A percentile compares a stretch with the other conserved stretches of the same genome.
Conservation (phyloP, 2,797 vertebrate genomes). For the Molossus molossus region DNA sequence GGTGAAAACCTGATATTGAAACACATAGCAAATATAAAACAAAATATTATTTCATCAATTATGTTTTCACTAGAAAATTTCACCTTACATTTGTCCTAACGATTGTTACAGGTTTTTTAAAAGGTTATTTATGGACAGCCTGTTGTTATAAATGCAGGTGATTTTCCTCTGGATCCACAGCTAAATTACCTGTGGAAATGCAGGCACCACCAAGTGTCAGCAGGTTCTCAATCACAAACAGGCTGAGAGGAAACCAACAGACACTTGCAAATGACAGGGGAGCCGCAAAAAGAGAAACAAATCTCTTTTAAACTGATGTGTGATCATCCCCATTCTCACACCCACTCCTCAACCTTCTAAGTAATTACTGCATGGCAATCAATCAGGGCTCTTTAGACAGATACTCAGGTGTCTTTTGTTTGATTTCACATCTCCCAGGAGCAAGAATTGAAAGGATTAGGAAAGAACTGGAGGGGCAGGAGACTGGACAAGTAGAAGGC, state of each 20-base stretch:
- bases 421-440: background rate
- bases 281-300: slow-evolving; percentile 69
- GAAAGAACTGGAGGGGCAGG: background rate
- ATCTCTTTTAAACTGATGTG: slow-evolving; percentile 66
- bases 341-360: slow-evolving; percentile 24
- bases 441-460: background rate
- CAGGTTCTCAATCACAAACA: slow-evolving; percentile 74
- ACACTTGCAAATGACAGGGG: slow-evolving; percentile 51
- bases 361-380: slow-evolving; percentile 66
- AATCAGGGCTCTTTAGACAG: background rate
- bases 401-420: background rate
- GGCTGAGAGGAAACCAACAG: slow-evolving; percentile 29
- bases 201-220: slow-evolving; percentile 19
- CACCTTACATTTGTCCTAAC: background rate
- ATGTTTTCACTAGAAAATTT: slow-evolving; percentile 52
- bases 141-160: background rate
- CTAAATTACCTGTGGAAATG: slow-evolving; percentile 38
- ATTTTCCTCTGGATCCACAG: background rate
- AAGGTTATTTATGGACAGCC: background rate
- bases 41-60: slow-evolving; percentile 45
- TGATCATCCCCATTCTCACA: slow-evolving; percentile 50
- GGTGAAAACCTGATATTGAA: slow-evolving; percentile 27
- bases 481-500: background rate
- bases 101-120: background rate
- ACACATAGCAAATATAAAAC: slow-evolving; percentile 17